Conservation (phyloP, 1,140 invertebrate genomes). For the Drosophila serrata region DNA sequence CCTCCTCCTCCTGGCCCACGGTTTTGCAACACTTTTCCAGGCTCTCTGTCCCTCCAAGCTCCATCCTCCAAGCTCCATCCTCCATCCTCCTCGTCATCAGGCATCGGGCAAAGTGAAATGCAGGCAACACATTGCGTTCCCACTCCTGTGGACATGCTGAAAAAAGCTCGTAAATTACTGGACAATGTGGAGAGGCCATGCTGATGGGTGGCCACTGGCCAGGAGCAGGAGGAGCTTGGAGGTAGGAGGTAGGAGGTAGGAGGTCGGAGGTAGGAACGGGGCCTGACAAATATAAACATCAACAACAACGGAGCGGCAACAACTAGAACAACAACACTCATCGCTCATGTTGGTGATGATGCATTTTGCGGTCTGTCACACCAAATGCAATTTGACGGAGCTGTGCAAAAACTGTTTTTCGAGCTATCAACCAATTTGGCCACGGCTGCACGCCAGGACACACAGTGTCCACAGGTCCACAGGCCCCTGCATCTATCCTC, state of each 20-base stretch:
- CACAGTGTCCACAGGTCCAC: slow-evolving; percentile 45
- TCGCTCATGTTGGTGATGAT: slow-evolving; percentile 85
- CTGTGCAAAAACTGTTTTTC: slow-evolving; percentile 85
- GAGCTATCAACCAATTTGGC: slow-evolving; percentile 85
- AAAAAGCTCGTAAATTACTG: slow-evolving; percentile 83
- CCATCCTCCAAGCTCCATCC: slow-evolving; percentile 12
- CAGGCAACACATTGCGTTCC: slow-evolving; percentile 74
- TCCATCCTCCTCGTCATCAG: slow-evolving; percentile 27
- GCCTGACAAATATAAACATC: slow-evolving; percentile 83
- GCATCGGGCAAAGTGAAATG: slow-evolving; percentile 50
- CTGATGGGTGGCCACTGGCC: slow-evolving; percentile 22
- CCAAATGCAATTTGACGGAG: slow-evolving; percentile 84
- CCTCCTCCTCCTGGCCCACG: slow-evolving; percentile 22
- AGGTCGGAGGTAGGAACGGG: neutral
- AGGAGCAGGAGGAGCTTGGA: neutral
- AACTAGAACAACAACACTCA: slow-evolving; percentile 73
- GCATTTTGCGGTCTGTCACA: slow-evolving; percentile 85
- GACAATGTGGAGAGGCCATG: slow-evolving; percentile 58
- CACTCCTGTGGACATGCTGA: slow-evolving; percentile 62
- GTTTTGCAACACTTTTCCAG: slow-evolving; percentile 44
- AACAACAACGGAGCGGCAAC: slow-evolving; percentile 51
- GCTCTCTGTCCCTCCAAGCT: neutral
- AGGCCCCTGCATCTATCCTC: neutral
- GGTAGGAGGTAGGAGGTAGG: no score
- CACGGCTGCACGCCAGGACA: slow-evolving; percentile 72